Evolutionary conservation across 2,888 invertebrate species (phyloP).

Genomic region (Julus scandinavius): DNA sequence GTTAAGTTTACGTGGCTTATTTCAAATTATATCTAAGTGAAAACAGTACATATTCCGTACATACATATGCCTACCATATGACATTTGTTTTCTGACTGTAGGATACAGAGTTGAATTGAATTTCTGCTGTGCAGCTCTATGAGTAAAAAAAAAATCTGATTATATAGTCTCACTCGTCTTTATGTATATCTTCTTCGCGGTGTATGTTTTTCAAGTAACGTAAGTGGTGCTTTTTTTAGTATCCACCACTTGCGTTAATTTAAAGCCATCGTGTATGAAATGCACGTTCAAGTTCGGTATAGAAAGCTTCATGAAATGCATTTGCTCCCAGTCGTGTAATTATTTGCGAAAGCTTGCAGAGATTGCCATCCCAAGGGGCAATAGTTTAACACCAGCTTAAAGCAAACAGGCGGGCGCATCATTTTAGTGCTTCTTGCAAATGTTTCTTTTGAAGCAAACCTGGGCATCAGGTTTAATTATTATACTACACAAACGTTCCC

Average conservation of each 20-base stretch:
- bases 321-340: constrained; percentile 8
- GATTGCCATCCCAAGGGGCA: background rate
- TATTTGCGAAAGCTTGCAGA: background rate
- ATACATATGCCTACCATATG: no score
- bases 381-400: background rate
- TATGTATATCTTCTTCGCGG: no score
- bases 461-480: constrained; percentile 12
- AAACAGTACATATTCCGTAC: no score
- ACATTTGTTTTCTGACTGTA: no score
- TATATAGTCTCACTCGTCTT: no score
- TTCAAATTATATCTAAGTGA: no score
- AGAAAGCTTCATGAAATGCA: background rate
- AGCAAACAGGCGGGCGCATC: background rate
- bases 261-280: background rate
- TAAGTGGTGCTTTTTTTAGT: background rate
- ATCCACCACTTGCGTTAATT: background rate
- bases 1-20: no score
- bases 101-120: no score
- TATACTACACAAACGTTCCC: background rate
- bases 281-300: background rate
- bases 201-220: background rate
- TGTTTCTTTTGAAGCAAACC: constrained; percentile 22
- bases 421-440: background rate
- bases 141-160: no score
- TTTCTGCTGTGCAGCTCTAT: no score